Percentiles rank a stretch among this genome's conserved stretches.
These are phyloP conservation scores for Noctua janthina DNA, from an alignment of 2,888 invertebrate species.

Conservation along the genomic window DNA sequence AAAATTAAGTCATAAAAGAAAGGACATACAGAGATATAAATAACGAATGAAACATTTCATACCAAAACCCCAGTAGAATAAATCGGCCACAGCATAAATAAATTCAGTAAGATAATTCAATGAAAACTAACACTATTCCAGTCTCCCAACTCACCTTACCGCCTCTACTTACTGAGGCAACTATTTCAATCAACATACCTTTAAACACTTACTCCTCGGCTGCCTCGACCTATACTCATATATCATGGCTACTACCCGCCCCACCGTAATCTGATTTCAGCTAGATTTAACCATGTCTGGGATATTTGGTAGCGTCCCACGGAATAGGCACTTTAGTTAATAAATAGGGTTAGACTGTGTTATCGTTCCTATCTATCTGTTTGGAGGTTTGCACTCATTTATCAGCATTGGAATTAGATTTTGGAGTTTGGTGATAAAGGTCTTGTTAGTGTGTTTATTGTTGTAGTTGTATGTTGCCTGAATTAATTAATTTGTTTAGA, in stretches of 20 bases:
- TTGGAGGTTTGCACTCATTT: slow-evolving; percentile 14
- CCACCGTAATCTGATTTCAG: slow-evolving; percentile 57
- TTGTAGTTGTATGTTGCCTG: background rate
- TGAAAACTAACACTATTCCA: background rate
- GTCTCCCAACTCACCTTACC: background rate
- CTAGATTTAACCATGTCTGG: slow-evolving; percentile 58
- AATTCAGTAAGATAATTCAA: background rate
- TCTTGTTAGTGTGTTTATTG: background rate
- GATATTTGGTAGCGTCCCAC: slow-evolving; percentile 42
- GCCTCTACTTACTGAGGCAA: background rate
- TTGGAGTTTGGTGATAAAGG: background rate
- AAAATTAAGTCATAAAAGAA: too few species aligned
- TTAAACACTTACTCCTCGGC: slow-evolving; percentile 25
- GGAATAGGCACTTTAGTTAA: slow-evolving; percentile 51
- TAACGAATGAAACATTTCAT: background rate
- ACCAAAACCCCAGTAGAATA: background rate
- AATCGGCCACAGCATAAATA: background rate
- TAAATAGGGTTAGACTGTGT: slow-evolving; percentile 35
- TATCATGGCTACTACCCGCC: slow-evolving; percentile 20
- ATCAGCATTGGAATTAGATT: background rate
- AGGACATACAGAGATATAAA: background rate
- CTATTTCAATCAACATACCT: slow-evolving; percentile 34
- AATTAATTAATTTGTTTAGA: background rate
- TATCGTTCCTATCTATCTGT: slow-evolving; percentile 20
- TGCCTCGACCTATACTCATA: slow-evolving; percentile 20